Evolutionary conservation across 2,113 vertebrate genomes (phyloP), one percentile per base, ranked within the genome.

Genomic region (Menidia beryllina): DNA sequence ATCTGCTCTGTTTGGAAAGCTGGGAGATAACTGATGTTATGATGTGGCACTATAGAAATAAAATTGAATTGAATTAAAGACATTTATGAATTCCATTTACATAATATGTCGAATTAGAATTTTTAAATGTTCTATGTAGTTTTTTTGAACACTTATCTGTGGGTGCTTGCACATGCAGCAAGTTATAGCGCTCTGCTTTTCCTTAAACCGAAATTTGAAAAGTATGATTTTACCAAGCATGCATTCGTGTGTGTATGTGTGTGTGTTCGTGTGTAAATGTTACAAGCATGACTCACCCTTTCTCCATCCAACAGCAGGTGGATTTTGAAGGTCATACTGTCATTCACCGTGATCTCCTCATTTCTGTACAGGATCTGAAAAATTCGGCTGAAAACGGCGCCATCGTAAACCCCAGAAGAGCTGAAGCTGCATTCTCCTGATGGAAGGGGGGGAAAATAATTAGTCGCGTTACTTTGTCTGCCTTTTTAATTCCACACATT

Each of bases 331-430:
- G 89, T 87, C 93, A 96, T 94, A 0, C 93, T 90, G 81, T 98
- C 96, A 3, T 96, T 96, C 6, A 99, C 91, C 2, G 92, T 21
- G 0, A 98, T 95, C 84, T 99, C 98, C 88, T 99, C 97, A 0
- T 98, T 99, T 83, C 97, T 92, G 92, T 99, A 99, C 1, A 98
- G 91, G 92, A 99, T 99, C 94, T 98, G 98, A 86, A 99, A 96
- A 84, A 96, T 92, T 47, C 94, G 94, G 88, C 97, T 97, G 88
- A 94, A 95, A 64, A 95, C 91, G 0, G 73, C 87, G 84, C 93
- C 94, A 54, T 99, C 96, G 0, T 95, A 93, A 52, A 96, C 86
- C 0, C 91, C 95, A 48, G 96, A 90, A 3, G 88, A 86, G 78
- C 62, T 90, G 88, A 93, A 91, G 85, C 92, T 91, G 86, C 91